Percentiles rank a stretch among this genome's conserved stretches.
Conservation (phyloP, 2,797 vertebrate genomes). For the Myotis pilosus region DNA sequence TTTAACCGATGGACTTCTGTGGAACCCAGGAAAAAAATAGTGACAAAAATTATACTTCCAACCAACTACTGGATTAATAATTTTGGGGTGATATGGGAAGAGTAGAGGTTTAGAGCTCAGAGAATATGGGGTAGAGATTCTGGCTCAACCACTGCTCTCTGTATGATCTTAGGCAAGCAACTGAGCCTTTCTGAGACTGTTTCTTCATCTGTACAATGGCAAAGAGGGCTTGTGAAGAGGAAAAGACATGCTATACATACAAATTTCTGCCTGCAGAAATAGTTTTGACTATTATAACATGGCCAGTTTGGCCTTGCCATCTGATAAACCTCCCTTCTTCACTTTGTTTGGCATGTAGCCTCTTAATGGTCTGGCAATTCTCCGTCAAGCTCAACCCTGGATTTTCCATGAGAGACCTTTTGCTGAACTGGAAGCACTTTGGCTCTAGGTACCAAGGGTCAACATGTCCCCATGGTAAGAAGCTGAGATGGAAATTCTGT, state of each 20-base stretch:
- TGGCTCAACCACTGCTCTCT: background rate
- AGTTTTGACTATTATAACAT: background rate
- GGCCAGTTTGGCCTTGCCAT: conserved; percentile 31
- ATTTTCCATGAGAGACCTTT: conserved; percentile 51
- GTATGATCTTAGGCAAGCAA: background rate
- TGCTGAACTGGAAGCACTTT: conserved; percentile 41
- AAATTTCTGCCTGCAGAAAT: background rate
- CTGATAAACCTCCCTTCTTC: conserved; percentile 5
- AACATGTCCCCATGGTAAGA: background rate
- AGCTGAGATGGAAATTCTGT: conserved; percentile 45
- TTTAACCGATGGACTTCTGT: background rate
- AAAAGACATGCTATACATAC: background rate
- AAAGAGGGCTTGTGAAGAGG: background rate
- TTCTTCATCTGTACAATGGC: background rate
- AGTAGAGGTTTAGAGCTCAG: background rate
- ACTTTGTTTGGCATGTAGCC: background rate
- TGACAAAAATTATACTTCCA: background rate
- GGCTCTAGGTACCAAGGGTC: background rate
- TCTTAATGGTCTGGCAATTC: background rate
- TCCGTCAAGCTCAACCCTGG: background rate
- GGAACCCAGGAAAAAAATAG: background rate
- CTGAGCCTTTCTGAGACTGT: background rate
- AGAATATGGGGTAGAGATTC: background rate
- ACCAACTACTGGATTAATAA: background rate
- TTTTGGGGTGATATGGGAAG: background rate